phyloP scores from a whole-genome alignment of 2,113 vertebrate species.

The Ifrita kowaldi region DNA sequence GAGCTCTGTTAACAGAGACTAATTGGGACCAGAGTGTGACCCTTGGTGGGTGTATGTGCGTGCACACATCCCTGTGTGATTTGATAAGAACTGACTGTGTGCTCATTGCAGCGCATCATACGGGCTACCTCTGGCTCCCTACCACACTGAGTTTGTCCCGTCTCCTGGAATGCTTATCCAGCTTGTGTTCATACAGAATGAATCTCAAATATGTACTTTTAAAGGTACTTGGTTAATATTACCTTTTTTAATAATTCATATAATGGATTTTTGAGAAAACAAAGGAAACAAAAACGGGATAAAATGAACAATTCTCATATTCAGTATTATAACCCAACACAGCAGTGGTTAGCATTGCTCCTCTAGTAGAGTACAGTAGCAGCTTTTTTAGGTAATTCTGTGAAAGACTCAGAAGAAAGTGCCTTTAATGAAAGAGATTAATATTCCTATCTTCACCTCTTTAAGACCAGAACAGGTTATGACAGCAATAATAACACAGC shows the following conservation, averaged over 20 bases:
- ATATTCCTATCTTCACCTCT: neutral
- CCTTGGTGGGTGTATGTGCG: too few relatives aligned
- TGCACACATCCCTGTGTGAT: neutral
- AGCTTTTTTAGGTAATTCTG: neutral
- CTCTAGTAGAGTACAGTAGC: neutral
- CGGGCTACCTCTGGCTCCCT: neutral
- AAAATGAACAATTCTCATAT: neutral
- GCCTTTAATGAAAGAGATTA: neutral
- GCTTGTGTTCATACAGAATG: neutral
- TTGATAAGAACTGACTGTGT: neutral
- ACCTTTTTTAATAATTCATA: neutral
- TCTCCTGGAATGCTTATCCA: neutral
- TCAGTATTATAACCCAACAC: neutral
- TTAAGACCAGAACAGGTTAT: neutral
- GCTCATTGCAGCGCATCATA: fast-evolving
- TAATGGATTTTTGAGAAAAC: neutral
- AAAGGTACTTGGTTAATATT: neutral
- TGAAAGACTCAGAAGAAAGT: neutral
- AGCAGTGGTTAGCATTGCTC: neutral
- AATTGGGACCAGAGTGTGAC: neutral
- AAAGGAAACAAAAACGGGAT: neutral
- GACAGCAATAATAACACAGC: neutral
- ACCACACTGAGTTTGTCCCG: neutral
- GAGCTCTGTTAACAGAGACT: neutral
- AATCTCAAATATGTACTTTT: neutral